Evolutionary conservation across 2,888 invertebrate species (phyloP), one percentile per base, ranked within the genome.

Genomic region (Eristalinus aeneus): DNA sequence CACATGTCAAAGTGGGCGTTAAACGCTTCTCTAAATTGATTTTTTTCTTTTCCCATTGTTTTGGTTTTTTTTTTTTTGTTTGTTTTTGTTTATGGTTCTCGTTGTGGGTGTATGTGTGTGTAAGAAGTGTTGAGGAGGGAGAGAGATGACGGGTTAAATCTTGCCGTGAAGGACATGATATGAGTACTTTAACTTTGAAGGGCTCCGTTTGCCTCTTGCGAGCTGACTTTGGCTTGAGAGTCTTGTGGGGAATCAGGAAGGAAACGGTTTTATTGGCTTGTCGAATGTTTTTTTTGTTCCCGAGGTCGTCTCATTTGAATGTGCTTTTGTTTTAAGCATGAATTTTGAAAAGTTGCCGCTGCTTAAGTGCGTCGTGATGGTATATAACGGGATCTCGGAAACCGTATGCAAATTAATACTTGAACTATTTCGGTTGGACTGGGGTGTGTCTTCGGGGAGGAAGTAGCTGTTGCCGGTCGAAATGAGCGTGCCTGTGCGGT

Each of bases 11-110:
- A 65, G 65, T 74, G 58, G 60, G 60, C 32, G 75, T 69, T 68
- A 76, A 76, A 76, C 53, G 54, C n/a, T 63, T 76, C 61, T 10
- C 53, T 63, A 76, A 76, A 68, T 76, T 53, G 68, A 75, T 22
- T 27, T 46, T 22, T 16, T 58, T 16, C 16, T 53, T 58, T n/a
- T 46, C 27, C 5, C 5, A 27, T 68, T 34, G 31, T 23, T 23
- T 23, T 2, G 5, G 27, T 11, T 22, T 20, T 54, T 20, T 53
- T 1, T 9, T 2, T 54, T 54, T 4, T 39, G n/a, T 1, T 39
- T 39, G 39, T n/a, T 39, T 39, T 39, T 39, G 4, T 46, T 46
- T 46, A 16, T 46, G 46, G n/a, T 16, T 46, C 9, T 16, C 16
- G 0, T 46, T 46, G 46, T 3, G 46, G 46, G 6, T 46, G 46